Conservation (phyloP, 2,113 vertebrate species). For the Sitta europaea region DNA sequence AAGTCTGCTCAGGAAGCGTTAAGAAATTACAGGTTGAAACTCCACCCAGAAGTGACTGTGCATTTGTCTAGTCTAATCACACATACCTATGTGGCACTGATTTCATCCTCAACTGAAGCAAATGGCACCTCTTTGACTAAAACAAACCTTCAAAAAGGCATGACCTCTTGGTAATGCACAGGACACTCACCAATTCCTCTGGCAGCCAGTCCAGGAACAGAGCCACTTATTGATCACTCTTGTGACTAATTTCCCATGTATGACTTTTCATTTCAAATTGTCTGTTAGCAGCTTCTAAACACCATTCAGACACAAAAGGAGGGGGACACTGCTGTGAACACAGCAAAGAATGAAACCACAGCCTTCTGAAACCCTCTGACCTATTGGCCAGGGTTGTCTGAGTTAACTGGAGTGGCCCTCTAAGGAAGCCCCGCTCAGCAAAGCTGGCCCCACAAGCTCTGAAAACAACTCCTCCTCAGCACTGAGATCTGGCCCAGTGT, state of each 20-base stretch:
- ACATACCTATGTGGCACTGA: accelerated
- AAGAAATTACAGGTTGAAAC: neutral
- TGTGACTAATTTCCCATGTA: neutral
- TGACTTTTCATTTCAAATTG: neutral
- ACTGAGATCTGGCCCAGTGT: neutral
- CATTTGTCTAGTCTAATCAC: neutral
- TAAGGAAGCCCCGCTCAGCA: neutral
- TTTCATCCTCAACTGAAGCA: neutral
- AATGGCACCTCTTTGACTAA: neutral
- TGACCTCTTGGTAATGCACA: neutral
- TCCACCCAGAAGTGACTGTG: neutral
- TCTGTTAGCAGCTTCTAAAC: neutral
- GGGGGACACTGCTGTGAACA: neutral
- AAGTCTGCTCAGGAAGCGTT: neutral
- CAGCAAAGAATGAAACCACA: accelerated
- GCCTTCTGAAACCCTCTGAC: neutral
- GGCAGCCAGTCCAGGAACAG: neutral
- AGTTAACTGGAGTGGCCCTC: accelerated
- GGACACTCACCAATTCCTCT: neutral
- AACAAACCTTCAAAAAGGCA: neutral
- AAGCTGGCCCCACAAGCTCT: neutral
- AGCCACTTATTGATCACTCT: neutral
- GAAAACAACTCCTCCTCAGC: neutral
- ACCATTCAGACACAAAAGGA: neutral
- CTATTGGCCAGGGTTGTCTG: too few species aligned